Conservation (phyloP, 2,888 invertebrate species). For the Eristalis tenax region DNA sequence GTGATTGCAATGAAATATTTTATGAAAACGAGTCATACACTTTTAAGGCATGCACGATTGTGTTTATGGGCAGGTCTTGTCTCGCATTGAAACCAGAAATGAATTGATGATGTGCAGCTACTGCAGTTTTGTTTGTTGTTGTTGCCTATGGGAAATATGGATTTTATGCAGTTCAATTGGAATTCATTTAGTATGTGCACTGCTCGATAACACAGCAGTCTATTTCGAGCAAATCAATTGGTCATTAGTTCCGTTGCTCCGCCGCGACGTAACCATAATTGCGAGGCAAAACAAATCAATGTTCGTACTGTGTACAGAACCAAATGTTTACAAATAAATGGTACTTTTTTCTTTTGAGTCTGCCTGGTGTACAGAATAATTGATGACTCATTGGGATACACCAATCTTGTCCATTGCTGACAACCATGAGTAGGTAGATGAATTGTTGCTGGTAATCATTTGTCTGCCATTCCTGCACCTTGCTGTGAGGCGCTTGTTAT, state of each 20-base stretch:
- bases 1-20: not conserved
- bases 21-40: not conserved
- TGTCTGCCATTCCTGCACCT: not conserved
- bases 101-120: no score
- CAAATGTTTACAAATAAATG: constrained; percentile 5
- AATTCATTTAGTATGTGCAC: not conserved
- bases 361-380: not conserved
- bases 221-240: not conserved
- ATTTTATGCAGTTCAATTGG: not conserved
- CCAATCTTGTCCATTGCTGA: not conserved
- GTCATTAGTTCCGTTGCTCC: not conserved
- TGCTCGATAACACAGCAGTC: not conserved
- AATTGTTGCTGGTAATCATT: not conserved
- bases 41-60: not conserved
- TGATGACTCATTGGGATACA: not conserved
- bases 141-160: no score
- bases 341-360: not conserved
- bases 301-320: not conserved
- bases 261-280: not conserved
- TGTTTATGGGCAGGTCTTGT: not conserved
- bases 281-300: not conserved
- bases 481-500: not conserved
- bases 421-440: not conserved
- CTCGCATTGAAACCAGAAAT: not conserved
- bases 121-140: no score